A percentile compares a stretch with the other conserved stretches of the same genome.
Evolutionary conservation across 2,888 invertebrate genomes (phyloP).

Genomic region (Amphipoea oculea): DNA sequence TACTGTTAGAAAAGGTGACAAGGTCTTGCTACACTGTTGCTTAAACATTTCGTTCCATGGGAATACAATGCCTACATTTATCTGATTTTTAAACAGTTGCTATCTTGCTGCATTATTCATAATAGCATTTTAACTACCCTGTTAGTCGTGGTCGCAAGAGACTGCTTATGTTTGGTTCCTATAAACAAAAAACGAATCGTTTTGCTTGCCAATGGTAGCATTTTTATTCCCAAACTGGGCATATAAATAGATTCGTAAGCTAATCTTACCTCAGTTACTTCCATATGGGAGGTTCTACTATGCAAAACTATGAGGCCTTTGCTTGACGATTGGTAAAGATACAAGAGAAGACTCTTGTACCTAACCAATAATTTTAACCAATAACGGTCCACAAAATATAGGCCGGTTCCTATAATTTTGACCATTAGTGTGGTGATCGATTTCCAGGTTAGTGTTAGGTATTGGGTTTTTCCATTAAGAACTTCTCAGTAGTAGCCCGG

Average conservation of each 20-base stretch:
- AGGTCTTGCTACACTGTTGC: background rate
- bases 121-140: background rate
- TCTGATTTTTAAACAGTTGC: background rate
- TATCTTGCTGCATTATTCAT: background rate
- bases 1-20: background rate
- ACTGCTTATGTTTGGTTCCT: background rate
- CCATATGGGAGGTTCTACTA: background rate
- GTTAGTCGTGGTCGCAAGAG: background rate
- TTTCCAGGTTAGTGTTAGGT: background rate
- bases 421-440: background rate
- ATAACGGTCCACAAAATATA: background rate
- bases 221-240: background rate
- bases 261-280: background rate
- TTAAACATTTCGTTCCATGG: background rate
- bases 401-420: too few relatives aligned
- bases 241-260: background rate
- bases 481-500: background rate
- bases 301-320: background rate
- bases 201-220: background rate
- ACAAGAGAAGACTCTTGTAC: background rate
- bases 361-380: background rate
- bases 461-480: background rate
- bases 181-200: background rate
- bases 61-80: background rate
- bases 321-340: background rate